Conservation (phyloP, 1,140 invertebrate species). For the Cecropterus lyciades region DNA sequence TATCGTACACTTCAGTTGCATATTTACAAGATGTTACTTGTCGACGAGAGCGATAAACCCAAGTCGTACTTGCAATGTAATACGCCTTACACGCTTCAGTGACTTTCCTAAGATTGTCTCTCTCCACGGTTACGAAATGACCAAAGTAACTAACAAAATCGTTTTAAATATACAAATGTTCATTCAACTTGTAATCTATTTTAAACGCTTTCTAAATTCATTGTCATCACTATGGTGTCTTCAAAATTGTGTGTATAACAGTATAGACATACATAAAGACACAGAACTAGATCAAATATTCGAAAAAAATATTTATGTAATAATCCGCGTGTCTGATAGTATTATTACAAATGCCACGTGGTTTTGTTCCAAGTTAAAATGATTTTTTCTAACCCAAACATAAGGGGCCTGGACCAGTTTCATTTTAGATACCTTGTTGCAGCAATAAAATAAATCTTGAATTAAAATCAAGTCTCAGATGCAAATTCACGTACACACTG, state of each 20-base stretch:
- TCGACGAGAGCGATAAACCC: constrained; percentile 22
- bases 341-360: too few relatives aligned
- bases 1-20: constrained; percentile 22
- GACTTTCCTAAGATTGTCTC: constrained; percentile 44
- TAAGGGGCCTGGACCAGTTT: constrained; percentile 1
- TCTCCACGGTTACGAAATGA: constrained; percentile 49
- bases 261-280: too few relatives aligned
- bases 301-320: too few relatives aligned
- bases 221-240: too few relatives aligned
- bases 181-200: background rate
- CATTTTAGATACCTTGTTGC: background rate
- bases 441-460: constrained; percentile 9
- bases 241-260: too few relatives aligned
- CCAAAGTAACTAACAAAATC: background rate
- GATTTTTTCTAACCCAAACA: background rate
- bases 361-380: too few relatives aligned
- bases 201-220: too few relatives aligned
- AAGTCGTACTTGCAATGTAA: constrained; percentile 22
- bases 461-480: background rate
- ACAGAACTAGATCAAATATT: too few relatives aligned
- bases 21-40: constrained; percentile 27
- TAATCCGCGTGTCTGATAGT: too few relatives aligned
- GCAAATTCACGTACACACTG: background rate
- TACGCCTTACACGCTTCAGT: constrained; percentile 49
- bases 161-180: constrained; percentile 4